A percentile compares a stretch with the other conserved stretches of the same genome.
Conservation (phyloP, 1,140 invertebrate genomes). For the Anastatus disparis region DNA sequence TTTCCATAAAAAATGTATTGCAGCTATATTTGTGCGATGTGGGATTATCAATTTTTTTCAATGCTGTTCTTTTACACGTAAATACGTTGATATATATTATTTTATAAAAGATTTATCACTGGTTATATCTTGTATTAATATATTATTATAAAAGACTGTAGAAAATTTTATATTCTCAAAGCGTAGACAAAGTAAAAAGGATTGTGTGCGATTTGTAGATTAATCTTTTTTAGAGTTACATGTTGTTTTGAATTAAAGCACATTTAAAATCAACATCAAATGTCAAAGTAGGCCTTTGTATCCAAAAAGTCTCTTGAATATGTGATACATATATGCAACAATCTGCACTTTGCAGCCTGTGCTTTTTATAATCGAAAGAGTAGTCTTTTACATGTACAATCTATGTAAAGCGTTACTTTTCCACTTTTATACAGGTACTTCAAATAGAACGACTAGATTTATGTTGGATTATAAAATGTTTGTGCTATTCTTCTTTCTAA, state of each 20-base stretch:
- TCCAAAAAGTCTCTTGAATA: background rate
- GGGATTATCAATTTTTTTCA: no score
- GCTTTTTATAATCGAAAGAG: slow-evolving; percentile 5
- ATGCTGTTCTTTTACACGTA: no score
- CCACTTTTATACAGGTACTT: background rate
- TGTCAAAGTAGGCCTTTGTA: background rate
- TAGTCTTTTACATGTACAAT: background rate
- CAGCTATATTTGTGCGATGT: no score
- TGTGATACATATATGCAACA: background rate
- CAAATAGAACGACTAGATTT: background rate
- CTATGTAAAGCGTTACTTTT: background rate
- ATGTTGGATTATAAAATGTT: slow-evolving; percentile 12
- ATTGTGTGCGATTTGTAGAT: no score
- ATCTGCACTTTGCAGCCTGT: background rate
- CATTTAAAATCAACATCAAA: slow-evolving; percentile 13
- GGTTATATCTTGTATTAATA: no score
- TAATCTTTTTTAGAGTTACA: background rate
- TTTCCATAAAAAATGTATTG: no score
- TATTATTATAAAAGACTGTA: no score
- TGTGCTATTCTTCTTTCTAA: no score
- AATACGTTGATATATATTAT: no score
- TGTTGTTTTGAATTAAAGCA: background rate
- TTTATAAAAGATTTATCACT: no score
- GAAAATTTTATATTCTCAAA: no score
- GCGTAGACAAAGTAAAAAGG: no score